Percentiles rank a stretch among this genome's conserved stretches.
Conservation (phyloP, 2,113 vertebrate species). For the Onychorhynchus coronatus region DNA sequence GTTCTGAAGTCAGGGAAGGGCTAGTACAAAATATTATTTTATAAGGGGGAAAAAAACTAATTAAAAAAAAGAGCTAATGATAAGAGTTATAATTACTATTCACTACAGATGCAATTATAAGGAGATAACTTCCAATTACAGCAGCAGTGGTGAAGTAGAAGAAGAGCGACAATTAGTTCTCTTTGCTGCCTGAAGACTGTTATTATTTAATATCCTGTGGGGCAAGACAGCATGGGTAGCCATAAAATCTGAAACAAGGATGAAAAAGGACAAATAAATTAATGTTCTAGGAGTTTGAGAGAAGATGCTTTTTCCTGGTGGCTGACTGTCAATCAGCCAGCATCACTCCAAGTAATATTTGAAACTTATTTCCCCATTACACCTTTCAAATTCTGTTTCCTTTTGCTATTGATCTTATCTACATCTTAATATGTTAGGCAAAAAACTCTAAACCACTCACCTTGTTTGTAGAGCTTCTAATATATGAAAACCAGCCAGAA, state of each 20-base stretch:
- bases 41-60: constrained; percentile 47
- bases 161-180: constrained; percentile 62
- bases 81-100: constrained; percentile 74
- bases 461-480: neutral
- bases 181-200: constrained; percentile 37
- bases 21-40: constrained; percentile 50
- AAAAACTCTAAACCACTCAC: neutral
- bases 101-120: constrained; percentile 70
- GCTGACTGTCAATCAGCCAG: neutral
- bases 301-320: neutral
- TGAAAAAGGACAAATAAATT: neutral
- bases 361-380: neutral
- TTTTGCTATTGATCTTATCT: neutral
- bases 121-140: constrained; percentile 70
- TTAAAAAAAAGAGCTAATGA: constrained; percentile 62
- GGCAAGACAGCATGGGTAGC: constrained; percentile 15
- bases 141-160: constrained; percentile 35
- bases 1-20: constrained; percentile 7
- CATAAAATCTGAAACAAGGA: constrained; percentile 13
- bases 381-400: neutral
- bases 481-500: neutral
- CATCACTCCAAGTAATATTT: neutral
- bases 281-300: constrained; percentile 6
- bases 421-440: neutral
- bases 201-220: constrained; percentile 63